A percentile compares a stretch with the other conserved stretches of the same genome.
These are phyloP conservation scores for Belgica antarctica DNA, from an alignment of 2,888 invertebrate species.

Conservation along the genomic window DNA sequence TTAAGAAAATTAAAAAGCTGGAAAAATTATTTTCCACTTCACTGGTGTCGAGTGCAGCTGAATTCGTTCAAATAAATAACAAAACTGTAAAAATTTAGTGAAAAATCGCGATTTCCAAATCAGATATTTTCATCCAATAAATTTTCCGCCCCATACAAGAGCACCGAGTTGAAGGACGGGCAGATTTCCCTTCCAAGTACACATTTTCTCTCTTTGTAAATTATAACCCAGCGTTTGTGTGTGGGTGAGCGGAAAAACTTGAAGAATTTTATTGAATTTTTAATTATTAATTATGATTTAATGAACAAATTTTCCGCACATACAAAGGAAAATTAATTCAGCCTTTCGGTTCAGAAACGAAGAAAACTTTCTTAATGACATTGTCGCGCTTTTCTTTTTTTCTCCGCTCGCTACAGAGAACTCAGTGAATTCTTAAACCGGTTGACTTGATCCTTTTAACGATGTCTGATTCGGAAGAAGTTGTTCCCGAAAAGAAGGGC, in stretches of 20 bases:
- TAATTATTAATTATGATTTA: not conserved
- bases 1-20: not conserved
- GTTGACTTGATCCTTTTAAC: not conserved
- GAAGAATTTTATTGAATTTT: no score
- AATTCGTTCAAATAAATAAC: not conserved
- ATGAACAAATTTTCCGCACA: not conserved
- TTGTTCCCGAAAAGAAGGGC: constrained; percentile 3
- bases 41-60: no score
- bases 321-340: not conserved
- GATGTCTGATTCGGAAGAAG: constrained; percentile 15
- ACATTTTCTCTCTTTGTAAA: no score
- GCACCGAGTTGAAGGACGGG: not conserved
- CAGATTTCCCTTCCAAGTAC: not conserved
- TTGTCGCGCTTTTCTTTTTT: constrained; percentile 9
- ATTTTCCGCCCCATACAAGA: not conserved
- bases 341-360: not conserved
- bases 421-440: no score
- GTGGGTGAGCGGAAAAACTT: no score
- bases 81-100: not conserved
- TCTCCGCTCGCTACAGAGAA: no score
- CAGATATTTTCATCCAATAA: not conserved
- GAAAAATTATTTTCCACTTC: not conserved
- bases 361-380: not conserved
- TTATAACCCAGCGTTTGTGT: no score
- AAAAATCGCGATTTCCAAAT: no score